A percentile compares a stretch with the other conserved stretches of the same genome.
Evolutionary conservation across 35 echinoderm and acorn worm genomes (phyloP).

Genomic region (Eucidaris tribuloides): DNA sequence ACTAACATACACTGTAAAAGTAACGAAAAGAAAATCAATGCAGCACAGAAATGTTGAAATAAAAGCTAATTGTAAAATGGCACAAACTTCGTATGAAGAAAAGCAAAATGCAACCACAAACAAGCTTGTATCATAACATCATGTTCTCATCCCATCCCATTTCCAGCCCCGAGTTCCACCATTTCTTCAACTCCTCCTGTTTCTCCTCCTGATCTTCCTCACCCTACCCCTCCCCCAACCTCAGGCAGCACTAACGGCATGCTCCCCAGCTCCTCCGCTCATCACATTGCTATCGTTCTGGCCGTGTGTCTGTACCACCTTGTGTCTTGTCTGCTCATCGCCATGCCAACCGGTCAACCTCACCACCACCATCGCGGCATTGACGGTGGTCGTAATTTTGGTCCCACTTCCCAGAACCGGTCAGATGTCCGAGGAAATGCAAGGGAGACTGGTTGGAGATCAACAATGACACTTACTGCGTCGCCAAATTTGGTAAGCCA

Average conservation of each 20-base stretch:
- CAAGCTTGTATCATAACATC: no score
- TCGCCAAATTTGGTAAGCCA: slow-evolving; percentile 5
- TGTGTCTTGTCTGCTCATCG: background rate
- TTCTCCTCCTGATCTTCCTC: no score
- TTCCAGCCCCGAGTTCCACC: no score
- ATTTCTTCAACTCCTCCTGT: no score
- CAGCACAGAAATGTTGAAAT: no score
- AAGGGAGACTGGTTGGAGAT: slow-evolving; percentile 1
- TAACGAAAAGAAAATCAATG: no score
- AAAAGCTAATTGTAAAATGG: no score
- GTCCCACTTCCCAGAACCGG: background rate
- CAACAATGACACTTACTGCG: slow-evolving; percentile 11
- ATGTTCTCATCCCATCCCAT: no score
- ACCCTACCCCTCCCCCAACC: background rate
- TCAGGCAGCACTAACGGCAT: background rate
- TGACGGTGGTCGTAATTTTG: background rate
- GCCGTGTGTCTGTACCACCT: background rate
- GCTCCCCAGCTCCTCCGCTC: background rate
- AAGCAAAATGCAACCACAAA: no score
- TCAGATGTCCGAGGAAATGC: slow-evolving; percentile 12
- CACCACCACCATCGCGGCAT: background rate
- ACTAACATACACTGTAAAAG: no score
- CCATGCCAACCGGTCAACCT: background rate
- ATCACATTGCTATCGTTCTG: background rate
- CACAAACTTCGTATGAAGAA: no score